Conservation (phyloP, 1,140 invertebrate species). For the Adelges cooleyi region DNA sequence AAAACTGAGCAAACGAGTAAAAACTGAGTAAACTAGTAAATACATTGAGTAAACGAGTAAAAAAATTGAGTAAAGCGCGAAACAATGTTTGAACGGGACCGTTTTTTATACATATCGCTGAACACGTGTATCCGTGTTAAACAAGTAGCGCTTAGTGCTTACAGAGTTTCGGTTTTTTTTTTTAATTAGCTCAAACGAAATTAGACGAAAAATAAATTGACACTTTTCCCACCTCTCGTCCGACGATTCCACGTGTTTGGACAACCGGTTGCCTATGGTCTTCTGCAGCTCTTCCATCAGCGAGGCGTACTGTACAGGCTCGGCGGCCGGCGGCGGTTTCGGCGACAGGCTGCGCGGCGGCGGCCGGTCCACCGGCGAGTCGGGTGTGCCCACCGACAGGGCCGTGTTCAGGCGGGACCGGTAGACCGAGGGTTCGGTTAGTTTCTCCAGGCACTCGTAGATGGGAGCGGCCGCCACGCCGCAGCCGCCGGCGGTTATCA, state of each 20-base stretch:
- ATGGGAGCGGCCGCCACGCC: slow-evolving; percentile 35
- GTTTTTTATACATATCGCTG: too few species aligned
- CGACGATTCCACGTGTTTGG: slow-evolving; percentile 19
- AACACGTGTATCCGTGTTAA: too few species aligned
- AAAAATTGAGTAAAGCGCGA: too few species aligned
- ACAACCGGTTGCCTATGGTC: slow-evolving; percentile 29
- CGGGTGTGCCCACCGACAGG: slow-evolving; percentile 26
- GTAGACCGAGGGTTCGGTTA: slow-evolving; percentile 39
- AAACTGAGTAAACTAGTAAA: too few species aligned
- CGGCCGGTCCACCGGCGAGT: slow-evolving; percentile 20
- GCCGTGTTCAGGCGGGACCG: slow-evolving; percentile 38
- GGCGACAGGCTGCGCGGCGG: slow-evolving; percentile 36
- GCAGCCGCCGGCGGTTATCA: slow-evolving; percentile 25
- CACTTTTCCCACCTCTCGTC: slow-evolving; percentile 2
- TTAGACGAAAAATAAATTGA: too few species aligned
- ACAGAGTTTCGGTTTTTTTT: too few species aligned
- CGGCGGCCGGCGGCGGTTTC: slow-evolving; percentile 35
- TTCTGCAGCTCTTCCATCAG: slow-evolving; percentile 41
- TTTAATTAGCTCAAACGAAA: too few species aligned
- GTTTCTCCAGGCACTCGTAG: slow-evolving; percentile 40
- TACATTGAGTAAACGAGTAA: too few species aligned
- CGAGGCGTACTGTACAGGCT: slow-evolving; percentile 40
- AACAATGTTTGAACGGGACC: too few species aligned
- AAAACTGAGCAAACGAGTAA: too few species aligned
- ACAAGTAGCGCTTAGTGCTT: too few species aligned